These are phyloP conservation scores for Pachyramphus minor DNA, from an alignment of 2,113 vertebrate genomes.

Conservation along the genomic window DNA sequence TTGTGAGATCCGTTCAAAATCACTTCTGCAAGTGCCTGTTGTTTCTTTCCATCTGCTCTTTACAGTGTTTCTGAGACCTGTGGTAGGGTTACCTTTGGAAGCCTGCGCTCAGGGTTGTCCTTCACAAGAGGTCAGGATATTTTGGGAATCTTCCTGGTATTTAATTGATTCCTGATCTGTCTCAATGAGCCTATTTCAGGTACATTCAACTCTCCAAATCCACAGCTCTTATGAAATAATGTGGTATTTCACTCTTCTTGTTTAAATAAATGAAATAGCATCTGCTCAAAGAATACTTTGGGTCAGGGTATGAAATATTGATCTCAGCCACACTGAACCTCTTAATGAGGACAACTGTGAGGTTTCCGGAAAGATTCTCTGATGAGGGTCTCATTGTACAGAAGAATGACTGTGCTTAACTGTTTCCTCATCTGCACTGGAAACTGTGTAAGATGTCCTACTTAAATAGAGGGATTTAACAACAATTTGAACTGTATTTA, in stretches of 20 bases:
- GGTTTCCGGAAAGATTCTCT: background rate
- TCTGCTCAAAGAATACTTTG: constrained; percentile 30
- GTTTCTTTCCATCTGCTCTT: background rate
- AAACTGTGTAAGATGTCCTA: background rate
- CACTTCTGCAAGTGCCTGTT: background rate
- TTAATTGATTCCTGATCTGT: background rate
- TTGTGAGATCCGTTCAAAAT: background rate
- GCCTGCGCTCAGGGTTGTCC: background rate
- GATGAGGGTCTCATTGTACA: background rate
- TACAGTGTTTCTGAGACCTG: background rate
- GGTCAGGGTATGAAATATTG: background rate
- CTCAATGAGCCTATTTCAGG: constrained; percentile 1
- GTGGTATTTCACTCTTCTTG: background rate
- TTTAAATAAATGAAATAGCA: background rate
- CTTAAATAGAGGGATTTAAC: background rate
- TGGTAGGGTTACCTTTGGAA: background rate
- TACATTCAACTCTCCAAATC: background rate
- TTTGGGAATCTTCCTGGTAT: background rate
- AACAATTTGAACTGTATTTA: background rate
- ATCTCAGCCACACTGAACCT: background rate
- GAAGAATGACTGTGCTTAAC: background rate
- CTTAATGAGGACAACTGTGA: background rate
- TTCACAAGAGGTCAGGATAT: background rate
- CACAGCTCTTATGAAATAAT: background rate
- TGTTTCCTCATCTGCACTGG: background rate